Evolutionary conservation across 2,797 vertebrate species (phyloP), one percentile per base, ranked within the genome.

Genomic region (Pangasius djambal): DNA sequence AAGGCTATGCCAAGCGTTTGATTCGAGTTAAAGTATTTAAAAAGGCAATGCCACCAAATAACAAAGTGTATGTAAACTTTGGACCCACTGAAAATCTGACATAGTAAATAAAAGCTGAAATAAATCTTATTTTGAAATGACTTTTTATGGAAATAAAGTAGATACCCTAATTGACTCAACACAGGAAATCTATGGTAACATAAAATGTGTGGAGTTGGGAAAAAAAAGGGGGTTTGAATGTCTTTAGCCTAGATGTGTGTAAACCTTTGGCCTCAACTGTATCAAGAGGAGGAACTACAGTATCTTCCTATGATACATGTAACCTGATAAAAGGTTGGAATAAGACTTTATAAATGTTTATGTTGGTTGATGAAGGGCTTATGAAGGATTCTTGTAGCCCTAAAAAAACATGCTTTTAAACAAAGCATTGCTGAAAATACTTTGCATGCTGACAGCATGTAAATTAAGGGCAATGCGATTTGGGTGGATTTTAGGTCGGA

Each of bases 391-490:
- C 37, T 83, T 83, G 37, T 44, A 83, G 61, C 25, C 13, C 25
- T n/a, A 40, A 82, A 37, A 37, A 63, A 48, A 65, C 15, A 5
- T 20, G 48, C 20, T 20, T 5, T 70, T 52, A 69, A 70, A 31
- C 48, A 85, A 84, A 50, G 63, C 63, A 20, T 22, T 67, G 65
- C 20, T 55, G 44, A 22, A 34, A 70, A 70, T 55, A 70, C 12
- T 85, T 85, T 70, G 67, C 83, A 55, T 85, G 65, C 28, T 31
- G 83, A 7, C 63, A 31, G 4, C 0, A 85, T 85, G 83, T 34
- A 85, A 85, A 85, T 70, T 25, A 70, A 55, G 65, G 83, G 31
- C 20, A 37, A 25, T 85, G 83, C 37, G 48, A 85, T 52, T 83
- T 37, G 65, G 61, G 25, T n/a, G 61, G 7, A 65, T 50, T 81